Evolutionary conservation across 1,140 invertebrate genomes (phyloP), one percentile per base, ranked within the genome.

Genomic region (Aphelenchoides besseyi): DNA sequence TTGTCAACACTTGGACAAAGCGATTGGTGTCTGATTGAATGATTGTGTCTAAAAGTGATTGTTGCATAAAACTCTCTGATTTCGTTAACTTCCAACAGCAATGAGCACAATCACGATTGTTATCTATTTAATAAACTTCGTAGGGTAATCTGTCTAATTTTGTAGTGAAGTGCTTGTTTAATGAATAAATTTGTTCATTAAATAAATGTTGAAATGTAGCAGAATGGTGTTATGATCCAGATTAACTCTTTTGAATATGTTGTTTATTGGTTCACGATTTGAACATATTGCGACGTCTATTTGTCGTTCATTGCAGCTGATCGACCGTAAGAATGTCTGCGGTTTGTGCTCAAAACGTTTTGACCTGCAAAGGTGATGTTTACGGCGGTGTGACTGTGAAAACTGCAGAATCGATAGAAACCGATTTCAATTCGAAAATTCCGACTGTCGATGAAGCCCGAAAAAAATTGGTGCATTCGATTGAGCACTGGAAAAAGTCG

Each of bases 401-500:
- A 23, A 12, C 33, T 0, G 57, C 64, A 1, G 28, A 57, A 36
- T 72, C 41, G 23, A n/a, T 28, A 3, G 35, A 74, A 33, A 23
- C 53, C n/a, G 66, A 63, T 66, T 68, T 67, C n/a, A 29, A 66
- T 32, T 64, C 23, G 18, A 32, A n/a, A 32, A 68, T 64, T 68
- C 63, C 63, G 18, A 32, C 59, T 16, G 8, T 8, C 3, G 61
- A 75, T 32, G 33, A 53, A n/a, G 73, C 72, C 2, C n/a, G 37
- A n/a, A 29, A 71, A 33, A 57, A 26, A 12, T 32, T 74, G 3
- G n/a, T 33, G 29, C 18, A 23, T 76, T 93, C 92, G 0, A 78
- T 94, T 53, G 82, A 87, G 52, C 86, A 88, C 75, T 94, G 92
- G 92, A 86, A 79, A 32, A 79, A 85, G 29, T 86, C 88, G 18